These are phyloP conservation scores for Leguminivora glycinivorella DNA, from an alignment of 1,140 invertebrate genomes.

Conservation along the genomic window DNA sequence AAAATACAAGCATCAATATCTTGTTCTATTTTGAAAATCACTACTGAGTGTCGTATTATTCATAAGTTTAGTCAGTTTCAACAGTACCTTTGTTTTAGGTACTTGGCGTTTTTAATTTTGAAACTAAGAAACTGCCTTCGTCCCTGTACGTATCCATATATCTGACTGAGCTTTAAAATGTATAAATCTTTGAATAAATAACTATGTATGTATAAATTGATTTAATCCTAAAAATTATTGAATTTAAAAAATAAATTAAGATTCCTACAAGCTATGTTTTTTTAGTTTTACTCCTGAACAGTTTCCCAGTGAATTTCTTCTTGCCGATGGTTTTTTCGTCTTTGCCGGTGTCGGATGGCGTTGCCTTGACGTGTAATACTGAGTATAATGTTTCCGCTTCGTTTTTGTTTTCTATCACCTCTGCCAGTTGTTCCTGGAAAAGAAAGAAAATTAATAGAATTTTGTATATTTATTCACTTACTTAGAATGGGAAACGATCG, in stretches of 20 bases:
- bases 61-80: too few species aligned
- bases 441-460: too few species aligned
- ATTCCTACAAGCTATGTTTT: slow-evolving; percentile 39
- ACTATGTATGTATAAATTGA: slow-evolving; percentile 23
- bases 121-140: background rate
- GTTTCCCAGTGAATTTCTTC: slow-evolving; percentile 55
- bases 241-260: slow-evolving; percentile 32
- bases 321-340: slow-evolving; percentile 60
- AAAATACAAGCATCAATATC: too few species aligned
- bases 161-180: background rate
- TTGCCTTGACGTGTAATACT: slow-evolving; percentile 81
- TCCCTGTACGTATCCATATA: background rate
- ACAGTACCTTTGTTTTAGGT: slow-evolving; percentile 55
- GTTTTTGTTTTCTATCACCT: slow-evolving; percentile 84
- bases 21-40: too few species aligned
- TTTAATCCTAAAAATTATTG: slow-evolving; percentile 17
- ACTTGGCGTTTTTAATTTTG: slow-evolving; percentile 46
- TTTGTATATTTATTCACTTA: too few species aligned
- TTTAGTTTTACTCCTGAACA: slow-evolving; percentile 52
- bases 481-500: too few species aligned
- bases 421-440: slow-evolving; percentile 81
- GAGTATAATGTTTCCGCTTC: slow-evolving; percentile 82
- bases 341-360: slow-evolving; percentile 67
- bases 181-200: background rate
- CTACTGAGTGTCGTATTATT: too few species aligned